A percentile compares a stretch with the other conserved stretches of the same genome.
These are phyloP conservation scores for Gadopsis bispinosus DNA, from an alignment of 2,797 vertebrate species.

Conservation along the genomic window DNA sequence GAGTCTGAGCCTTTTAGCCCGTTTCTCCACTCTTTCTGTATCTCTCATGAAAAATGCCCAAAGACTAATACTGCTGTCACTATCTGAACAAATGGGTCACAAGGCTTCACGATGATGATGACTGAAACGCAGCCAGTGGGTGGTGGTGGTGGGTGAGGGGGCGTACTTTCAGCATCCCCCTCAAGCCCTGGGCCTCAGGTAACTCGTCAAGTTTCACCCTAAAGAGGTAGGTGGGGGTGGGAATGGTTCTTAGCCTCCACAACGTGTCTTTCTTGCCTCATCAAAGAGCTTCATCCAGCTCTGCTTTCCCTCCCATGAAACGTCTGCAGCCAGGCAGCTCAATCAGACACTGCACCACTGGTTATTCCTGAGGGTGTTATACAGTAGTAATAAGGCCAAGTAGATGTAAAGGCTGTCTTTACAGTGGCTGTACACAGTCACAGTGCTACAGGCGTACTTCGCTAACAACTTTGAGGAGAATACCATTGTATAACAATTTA, in stretches of 20 bases:
- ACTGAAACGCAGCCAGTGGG: constrained; percentile 60
- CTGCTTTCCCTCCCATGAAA: constrained; percentile 56
- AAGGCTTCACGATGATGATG: constrained; percentile 63
- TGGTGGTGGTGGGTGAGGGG: background rate
- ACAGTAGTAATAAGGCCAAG: constrained; percentile 61
- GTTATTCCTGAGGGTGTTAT: constrained; percentile 70
- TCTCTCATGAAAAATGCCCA: constrained; percentile 58
- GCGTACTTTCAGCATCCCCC: constrained; percentile 36
- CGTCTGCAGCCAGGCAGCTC: constrained; percentile 64
- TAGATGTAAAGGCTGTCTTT: constrained; percentile 67
- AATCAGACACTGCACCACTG: constrained; percentile 66
- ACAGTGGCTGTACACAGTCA: constrained; percentile 48
- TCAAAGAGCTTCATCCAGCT: constrained; percentile 67
- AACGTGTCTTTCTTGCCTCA: constrained; percentile 56
- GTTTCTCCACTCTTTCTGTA: constrained; percentile 50
- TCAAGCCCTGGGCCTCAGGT: constrained; percentile 58
- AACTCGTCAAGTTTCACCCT: constrained; percentile 58
- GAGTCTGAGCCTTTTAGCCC: constrained; percentile 56
- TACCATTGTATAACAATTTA: constrained; percentile 19
- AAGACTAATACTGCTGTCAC: constrained; percentile 60
- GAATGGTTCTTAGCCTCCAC: constrained; percentile 53
- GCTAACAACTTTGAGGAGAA: constrained; percentile 45
- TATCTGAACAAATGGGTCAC: constrained; percentile 74
- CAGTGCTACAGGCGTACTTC: constrained; percentile 41
- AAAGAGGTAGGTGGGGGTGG: constrained; percentile 55